Base-by-base conservation (phyloP, 1,140 invertebrate genomes). In the Charaxes varanes region DNA sequence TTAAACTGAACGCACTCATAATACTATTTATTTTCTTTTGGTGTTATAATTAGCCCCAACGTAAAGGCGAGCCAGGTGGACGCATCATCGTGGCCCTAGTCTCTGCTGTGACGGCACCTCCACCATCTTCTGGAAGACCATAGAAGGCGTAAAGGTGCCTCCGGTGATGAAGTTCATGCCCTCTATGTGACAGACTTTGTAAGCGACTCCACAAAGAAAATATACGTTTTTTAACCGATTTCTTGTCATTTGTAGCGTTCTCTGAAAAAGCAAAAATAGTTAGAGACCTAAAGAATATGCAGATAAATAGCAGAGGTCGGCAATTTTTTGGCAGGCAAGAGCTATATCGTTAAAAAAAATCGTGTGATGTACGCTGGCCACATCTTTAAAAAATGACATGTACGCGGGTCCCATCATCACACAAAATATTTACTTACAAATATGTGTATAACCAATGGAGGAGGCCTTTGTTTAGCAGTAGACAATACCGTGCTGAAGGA, bases 11-110 rank as follows among this genome's bases (percentile, higher is more conserved):
- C n/a, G n/a, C n/a, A n/a, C n/a, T n/a, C n/a, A n/a, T n/a, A n/a
- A n/a, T n/a, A n/a, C n/a, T n/a, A n/a, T n/a, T n/a, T n/a, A n/a
- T n/a, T n/a, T n/a, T n/a, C n/a, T n/a, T n/a, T n/a, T n/a, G n/a
- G n/a, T n/a, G n/a, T n/a, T n/a, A n/a, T n/a, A n/a, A n/a, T 71
- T 58, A 80, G 22, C 79, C 79, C 79, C 79, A 83, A 37, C 78
- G 60, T 12, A 83, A 47, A 3, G 78, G 78, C 10, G 73, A 78
- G 18, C 78, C 78, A 4, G 78, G 78, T 36, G 78, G 78, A 62
- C 78, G 55, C 49, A 80, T 58, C 15, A 78, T 50, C 0, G 66
- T 64, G 12, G 71, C 76, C 37, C 79, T 69, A 31, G 73, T 77
- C 33, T 83, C 72, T 0, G 79, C 76, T 3, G 76, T 77, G 1